phyloP scores from a whole-genome alignment of 2,797 vertebrate species.

The Furcifer pardalis region DNA sequence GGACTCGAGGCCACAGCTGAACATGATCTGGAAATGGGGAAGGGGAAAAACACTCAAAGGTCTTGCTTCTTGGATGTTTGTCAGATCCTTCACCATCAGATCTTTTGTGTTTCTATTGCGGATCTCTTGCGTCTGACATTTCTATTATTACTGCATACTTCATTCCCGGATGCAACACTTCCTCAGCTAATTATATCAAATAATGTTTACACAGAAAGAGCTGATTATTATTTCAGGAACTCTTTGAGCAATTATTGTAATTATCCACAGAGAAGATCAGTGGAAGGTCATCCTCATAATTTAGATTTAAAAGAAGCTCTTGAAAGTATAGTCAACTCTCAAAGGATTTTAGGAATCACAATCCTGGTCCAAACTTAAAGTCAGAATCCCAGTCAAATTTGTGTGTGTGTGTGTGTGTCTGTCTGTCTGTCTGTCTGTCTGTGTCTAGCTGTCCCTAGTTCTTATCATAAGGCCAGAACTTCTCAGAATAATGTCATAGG shows the following conservation, averaged over 20 bases:
- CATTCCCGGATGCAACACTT: constrained; percentile 22
- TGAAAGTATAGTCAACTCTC: background rate
- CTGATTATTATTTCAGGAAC: constrained; percentile 32
- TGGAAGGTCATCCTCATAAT: constrained; percentile 17
- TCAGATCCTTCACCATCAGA: background rate
- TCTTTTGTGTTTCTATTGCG: background rate
- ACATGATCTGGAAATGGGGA: background rate
- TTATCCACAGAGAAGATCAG: constrained; percentile 10
- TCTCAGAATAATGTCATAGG: no score
- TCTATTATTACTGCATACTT: constrained; percentile 10
- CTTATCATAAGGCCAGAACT: no score
- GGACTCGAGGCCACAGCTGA: background rate
- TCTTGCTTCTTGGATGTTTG: background rate
- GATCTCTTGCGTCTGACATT: background rate
- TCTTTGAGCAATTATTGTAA: constrained; percentile 26
- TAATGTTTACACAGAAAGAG: constrained; percentile 29
- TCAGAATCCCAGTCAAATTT: background rate
- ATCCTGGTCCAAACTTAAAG: background rate
- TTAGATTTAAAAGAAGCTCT: background rate
- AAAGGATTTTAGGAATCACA: constrained; percentile 3
- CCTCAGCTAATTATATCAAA: constrained; percentile 31
- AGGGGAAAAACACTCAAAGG: background rate
- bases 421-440: no score
- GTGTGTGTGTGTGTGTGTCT: no score
- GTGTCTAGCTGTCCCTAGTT: background rate